A percentile compares a stretch with the other conserved stretches of the same genome.
Evolutionary conservation across 2,113 vertebrate species (phyloP).

Genomic region (Aramus guarauna): DNA sequence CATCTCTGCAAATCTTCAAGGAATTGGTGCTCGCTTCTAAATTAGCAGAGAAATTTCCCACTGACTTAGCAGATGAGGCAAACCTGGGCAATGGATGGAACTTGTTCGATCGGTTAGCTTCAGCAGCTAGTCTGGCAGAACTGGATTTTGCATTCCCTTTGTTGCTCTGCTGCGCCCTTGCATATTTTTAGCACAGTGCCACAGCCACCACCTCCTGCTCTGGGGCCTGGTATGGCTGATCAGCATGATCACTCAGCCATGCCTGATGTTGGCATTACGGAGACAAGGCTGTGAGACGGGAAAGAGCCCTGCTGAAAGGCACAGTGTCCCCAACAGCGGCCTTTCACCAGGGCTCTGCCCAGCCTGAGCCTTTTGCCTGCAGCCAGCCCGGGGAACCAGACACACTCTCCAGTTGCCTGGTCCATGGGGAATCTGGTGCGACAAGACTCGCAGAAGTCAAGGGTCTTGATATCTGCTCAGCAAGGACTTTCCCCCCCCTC

Average conservation of each 20-base stretch:
- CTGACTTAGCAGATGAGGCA: neutral
- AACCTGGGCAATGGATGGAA: neutral
- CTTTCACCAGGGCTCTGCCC: neutral
- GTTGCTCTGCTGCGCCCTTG: neutral
- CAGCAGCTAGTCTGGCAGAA: neutral
- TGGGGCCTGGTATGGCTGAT: rapidly evolving
- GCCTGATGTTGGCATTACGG: neutral
- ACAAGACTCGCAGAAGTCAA: neutral
- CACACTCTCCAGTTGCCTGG: neutral
- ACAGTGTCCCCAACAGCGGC: rapidly evolving
- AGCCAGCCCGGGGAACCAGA: neutral
- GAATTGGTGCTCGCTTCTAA: neutral
- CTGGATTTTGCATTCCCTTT: neutral
- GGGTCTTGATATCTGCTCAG: neutral
- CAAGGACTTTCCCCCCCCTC: neutral
- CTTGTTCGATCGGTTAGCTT: neutral
- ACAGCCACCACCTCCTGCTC: rapidly evolving
- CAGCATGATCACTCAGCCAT: neutral
- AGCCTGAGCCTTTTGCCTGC: neutral
- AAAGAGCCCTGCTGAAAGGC: neutral
- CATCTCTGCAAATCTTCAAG: neutral
- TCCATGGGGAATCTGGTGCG: neutral
- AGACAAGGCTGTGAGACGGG: neutral
- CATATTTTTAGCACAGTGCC: neutral
- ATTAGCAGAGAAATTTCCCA: neutral